Evolutionary conservation across 2,113 vertebrate genomes (phyloP).

Genomic region (Hyperoodon ampullatus): DNA sequence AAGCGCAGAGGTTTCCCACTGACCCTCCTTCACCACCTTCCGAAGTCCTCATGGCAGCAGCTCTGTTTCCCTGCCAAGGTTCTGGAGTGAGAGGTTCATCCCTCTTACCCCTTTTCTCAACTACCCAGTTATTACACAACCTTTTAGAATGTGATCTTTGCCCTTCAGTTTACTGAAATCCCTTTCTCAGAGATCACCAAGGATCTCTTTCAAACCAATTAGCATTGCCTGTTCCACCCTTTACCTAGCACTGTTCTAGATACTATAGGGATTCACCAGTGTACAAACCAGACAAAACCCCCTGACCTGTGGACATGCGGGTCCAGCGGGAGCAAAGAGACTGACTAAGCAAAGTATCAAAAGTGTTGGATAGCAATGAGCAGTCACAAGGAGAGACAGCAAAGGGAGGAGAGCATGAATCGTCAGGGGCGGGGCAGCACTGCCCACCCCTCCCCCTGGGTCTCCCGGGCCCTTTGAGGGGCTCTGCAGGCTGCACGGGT

Average conservation of each 20-base stretch:
- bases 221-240: not conserved
- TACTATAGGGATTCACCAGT: not conserved
- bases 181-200: not conserved
- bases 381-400: not conserved
- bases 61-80: not conserved
- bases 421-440: rapidly evolving
- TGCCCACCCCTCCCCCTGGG: too few relatives aligned
- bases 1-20: not conserved
- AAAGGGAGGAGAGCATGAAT: not conserved
- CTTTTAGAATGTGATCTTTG: constrained; percentile 31
- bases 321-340: not conserved
- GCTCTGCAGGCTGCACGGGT: rapidly evolving
- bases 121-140: not conserved
- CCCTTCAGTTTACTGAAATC: not conserved
- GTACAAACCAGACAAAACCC: not conserved
- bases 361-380: not conserved
- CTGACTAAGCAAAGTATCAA: not conserved
- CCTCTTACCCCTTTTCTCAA: not conserved
- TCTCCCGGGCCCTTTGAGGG: rapidly evolving
- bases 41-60: not conserved
- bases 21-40: not conserved
- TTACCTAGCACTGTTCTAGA: not conserved
- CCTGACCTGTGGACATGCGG: too few relatives aligned
- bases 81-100: not conserved
- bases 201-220: not conserved